Evolutionary conservation across 2,797 vertebrate genomes (phyloP).

Genomic region (Tenualosa thibaudeaui): DNA sequence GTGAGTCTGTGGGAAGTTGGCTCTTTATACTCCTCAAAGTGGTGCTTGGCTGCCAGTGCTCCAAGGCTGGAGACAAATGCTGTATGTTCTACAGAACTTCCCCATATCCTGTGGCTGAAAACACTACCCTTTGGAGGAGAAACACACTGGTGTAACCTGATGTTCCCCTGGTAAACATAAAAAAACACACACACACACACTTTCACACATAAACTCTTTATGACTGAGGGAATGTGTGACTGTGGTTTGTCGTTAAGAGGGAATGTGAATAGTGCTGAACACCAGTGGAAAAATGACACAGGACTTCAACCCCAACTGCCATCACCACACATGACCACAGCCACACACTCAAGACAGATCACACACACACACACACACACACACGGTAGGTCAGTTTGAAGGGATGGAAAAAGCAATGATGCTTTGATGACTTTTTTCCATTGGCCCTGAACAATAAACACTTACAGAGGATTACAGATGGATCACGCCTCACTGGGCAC

Average conservation of each 20-base stretch:
- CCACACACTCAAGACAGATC: not conserved
- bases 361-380: not conserved
- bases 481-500: not conserved
- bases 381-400: slow-evolving; percentile 42
- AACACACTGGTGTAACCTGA: not conserved
- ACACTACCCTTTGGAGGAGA: not conserved
- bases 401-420: slow-evolving; percentile 37
- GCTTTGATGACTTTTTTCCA: slow-evolving; percentile 53
- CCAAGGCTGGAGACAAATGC: too few species aligned
- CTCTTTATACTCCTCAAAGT: not conserved
- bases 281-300: slow-evolving; percentile 36
- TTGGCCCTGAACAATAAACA: slow-evolving; percentile 39
- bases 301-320: slow-evolving; percentile 43
- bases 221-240: not conserved
- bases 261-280: slow-evolving; percentile 25
- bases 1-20: not conserved
- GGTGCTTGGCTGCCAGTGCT: not conserved
- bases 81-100: too few species aligned
- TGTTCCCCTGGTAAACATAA: not conserved
- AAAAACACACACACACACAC: not conserved
- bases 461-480: slow-evolving; percentile 23
- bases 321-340: not conserved
- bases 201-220: not conserved
- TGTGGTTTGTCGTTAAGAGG: not conserved
- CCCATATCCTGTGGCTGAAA: not conserved